Percentiles rank a stretch among this genome's conserved stretches.
phyloP scores from a whole-genome alignment of 2,888 invertebrate genomes.

The Tenthredo scrophulariae region DNA sequence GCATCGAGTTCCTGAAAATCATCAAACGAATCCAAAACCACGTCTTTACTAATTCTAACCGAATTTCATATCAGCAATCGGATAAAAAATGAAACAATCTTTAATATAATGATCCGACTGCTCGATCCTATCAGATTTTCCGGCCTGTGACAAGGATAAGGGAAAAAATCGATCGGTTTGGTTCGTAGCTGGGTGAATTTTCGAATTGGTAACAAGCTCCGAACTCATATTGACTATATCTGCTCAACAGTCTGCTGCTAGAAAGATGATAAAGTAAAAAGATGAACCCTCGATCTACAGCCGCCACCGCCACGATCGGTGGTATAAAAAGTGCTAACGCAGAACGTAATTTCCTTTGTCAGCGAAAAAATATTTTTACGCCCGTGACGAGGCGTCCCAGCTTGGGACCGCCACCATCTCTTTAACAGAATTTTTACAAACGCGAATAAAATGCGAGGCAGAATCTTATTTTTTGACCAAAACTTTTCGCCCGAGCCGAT shows the following conservation, averaged over 20 bases:
- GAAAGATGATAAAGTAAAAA: slow-evolving; percentile 26
- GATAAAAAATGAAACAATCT: not conserved
- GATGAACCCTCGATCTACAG: not conserved
- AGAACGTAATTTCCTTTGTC: slow-evolving; percentile 36
- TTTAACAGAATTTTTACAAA: not conserved
- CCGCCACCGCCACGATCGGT: not conserved
- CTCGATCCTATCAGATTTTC: not conserved
- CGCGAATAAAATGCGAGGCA: not conserved
- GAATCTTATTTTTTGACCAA: not conserved
- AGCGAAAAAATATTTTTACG: slow-evolving; percentile 18
- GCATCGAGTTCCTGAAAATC: not conserved
- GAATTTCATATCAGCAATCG: too few relatives aligned
- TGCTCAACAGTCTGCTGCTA: not conserved
- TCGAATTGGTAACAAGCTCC: not conserved
- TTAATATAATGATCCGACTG: not conserved
- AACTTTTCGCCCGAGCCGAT: not conserved
- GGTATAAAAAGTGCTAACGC: slow-evolving; percentile 41
- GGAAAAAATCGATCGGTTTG: not conserved
- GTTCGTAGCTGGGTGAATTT: not conserved
- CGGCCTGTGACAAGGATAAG: too few relatives aligned
- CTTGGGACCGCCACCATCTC: not conserved
- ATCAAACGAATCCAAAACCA: too few relatives aligned
- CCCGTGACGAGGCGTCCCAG: not conserved
- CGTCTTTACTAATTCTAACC: too few relatives aligned
- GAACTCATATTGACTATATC: not conserved